Conservation (phyloP, 1,140 invertebrate species). For the Procambarus clarkii region DNA sequence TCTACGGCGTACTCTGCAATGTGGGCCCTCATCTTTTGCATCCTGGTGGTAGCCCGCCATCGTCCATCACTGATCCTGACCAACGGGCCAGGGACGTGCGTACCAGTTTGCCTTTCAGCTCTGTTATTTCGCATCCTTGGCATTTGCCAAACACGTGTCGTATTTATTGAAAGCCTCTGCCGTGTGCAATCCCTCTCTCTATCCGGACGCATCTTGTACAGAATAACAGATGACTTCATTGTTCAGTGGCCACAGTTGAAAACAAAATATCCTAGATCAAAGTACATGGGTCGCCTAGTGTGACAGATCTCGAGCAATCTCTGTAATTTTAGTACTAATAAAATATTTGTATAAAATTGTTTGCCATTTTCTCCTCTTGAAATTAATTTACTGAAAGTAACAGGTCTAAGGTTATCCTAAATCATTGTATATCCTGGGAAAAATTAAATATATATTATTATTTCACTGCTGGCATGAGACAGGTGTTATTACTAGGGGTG, state of each 20-base stretch:
- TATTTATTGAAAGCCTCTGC: conserved; percentile 97
- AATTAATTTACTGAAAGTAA: too few species aligned
- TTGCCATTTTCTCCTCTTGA: too few species aligned
- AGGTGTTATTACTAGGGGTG: too few species aligned
- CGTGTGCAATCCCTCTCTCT: conserved; percentile 92
- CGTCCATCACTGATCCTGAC: conserved; percentile 88
- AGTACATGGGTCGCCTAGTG: conserved; percentile 81
- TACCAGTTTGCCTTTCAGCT: conserved; percentile 88
- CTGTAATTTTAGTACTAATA: not conserved
- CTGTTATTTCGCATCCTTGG: conserved; percentile 80
- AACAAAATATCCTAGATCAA: conserved; percentile 79
- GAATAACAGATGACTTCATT: conserved; percentile 88
- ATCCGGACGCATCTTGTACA: conserved; percentile 90
- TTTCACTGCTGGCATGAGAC: too few species aligned
- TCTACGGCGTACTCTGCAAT: conserved; percentile 87
- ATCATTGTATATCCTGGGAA: too few species aligned
- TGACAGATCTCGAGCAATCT: conserved; percentile 73
- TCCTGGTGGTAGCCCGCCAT: conserved; percentile 84
- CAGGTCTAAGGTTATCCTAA: too few species aligned
- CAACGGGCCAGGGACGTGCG: conserved; percentile 97
- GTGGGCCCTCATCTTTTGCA: conserved; percentile 81
- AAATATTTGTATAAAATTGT: not conserved
- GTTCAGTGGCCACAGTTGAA: conserved; percentile 91
- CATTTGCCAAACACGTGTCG: conserved; percentile 83
- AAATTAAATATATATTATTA: too few species aligned